phyloP scores from a whole-genome alignment of 2,888 invertebrate genomes.

The Holacanthella duospinosa region DNA sequence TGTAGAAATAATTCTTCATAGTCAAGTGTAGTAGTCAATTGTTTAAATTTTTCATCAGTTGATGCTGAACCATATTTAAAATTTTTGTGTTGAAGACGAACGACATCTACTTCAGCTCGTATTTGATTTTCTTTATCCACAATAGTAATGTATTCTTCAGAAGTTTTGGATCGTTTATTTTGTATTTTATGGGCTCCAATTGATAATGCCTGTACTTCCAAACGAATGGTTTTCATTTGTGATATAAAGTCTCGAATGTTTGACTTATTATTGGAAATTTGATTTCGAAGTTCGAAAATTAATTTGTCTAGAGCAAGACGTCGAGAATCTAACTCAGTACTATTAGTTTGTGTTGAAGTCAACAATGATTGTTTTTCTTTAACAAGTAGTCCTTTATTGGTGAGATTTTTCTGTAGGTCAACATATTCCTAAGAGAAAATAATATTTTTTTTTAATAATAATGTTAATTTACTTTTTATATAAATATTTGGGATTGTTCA shows the following conservation, averaged over 20 bases:
- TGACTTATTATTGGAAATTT: background rate
- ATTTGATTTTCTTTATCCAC: background rate
- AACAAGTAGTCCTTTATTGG: background rate
- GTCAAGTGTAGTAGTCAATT: background rate
- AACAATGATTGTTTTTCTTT: background rate
- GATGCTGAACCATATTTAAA: background rate
- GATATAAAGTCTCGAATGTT: background rate
- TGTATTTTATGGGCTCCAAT: background rate
- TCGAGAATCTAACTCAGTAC: background rate
- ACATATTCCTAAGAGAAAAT: background rate
- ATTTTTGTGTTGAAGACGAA: background rate
- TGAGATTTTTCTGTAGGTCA: background rate
- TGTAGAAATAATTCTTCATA: no score
- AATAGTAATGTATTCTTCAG: background rate
- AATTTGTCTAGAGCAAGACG: background rate
- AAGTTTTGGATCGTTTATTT: no score
- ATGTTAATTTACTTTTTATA: no score
- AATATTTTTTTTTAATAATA: no score
- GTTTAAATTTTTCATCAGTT: background rate
- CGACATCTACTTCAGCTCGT: background rate
- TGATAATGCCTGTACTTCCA: no score
- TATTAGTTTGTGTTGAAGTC: background rate
- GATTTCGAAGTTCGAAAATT: background rate
- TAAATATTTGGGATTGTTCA: background rate
- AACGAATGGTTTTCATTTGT: background rate